Base-by-base conservation (phyloP, 2,888 invertebrate species). In the Orthonevra nobilis region DNA sequence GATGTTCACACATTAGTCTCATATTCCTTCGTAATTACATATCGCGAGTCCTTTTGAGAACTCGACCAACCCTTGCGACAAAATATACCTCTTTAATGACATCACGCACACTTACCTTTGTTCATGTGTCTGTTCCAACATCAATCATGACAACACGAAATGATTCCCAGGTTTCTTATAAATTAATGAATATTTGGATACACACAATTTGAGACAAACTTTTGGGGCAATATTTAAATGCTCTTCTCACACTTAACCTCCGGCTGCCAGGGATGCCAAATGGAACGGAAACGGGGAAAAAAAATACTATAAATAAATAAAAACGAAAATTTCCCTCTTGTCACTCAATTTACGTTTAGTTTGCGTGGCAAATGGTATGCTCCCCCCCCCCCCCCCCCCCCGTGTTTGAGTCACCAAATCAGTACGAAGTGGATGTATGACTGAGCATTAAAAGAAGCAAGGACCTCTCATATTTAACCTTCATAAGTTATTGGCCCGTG, bases 141-240 rank as follows among this genome's bases (percentile, higher is more conserved):
- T 17, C 34, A 60, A 10, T 34, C 32, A 46, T 7, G 2, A 2
- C 14, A 46, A 60, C 17, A 26, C 15, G 46, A 6, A 36, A 61
- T 32, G 40, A 50, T 40, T 63, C 19, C 30, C 48, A 40, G 30
- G 63, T 19, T 63, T 50, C 38, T 63, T 50, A 50, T 40, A 63
- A 30, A 63, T 63, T 50, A 50, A 63, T 63, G 50, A 63, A 40
- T 32, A 40, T 50, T 50, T 63, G 63, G 50, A 61, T n/a, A n/a
- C 48, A 28, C 17, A 63, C 50, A 63, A 63, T 63, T 63, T 46
- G 46, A 17, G 50, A 34, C 10, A 50, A 19, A 50, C 26, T 19
- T 26, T 46, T 15, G 50, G 34, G n/a, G 34, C 32, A 26, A 46
- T 36, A 34, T 28, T 38, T 19, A 7, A 40, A 50, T 7, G 7